Evolutionary conservation across 2,888 invertebrate genomes (phyloP), one percentile per base, ranked within the genome.

Genomic region (Amiota communis): DNA sequence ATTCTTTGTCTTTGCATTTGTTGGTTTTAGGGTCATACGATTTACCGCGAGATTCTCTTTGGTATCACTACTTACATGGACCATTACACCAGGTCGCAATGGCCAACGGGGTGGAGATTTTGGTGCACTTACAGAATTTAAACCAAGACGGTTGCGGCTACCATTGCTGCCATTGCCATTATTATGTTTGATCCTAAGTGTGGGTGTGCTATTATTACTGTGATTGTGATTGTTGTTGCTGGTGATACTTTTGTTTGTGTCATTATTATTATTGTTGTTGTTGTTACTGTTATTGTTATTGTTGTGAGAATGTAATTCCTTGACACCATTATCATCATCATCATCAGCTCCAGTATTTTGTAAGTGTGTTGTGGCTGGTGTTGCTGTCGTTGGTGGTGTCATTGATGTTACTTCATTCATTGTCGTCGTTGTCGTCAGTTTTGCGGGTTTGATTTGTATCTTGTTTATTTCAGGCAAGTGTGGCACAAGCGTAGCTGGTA

Each of bases 41-140:
- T 89, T 88, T 48, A 93, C 92, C 80, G 93, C 92, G 15, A 93
- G 86, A 81, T 94, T 95, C 88, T 95, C 94, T 88, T 94, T 93
- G 73, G 95, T 95, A 90, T 96, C 96, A 76, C 86, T 88, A 81
- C 89, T 89, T 36, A 96, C 94, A 88, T 97, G 97, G 68, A 97
- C 94, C 85, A 97, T 91, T 71, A 97, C 96, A 71, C 97, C 97
- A 2, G 97, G 96, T 86, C 95, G 94, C 75, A 96, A 90, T 10
- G 97, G 97, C 97, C 97, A 97, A 87, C 95, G 88, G 59, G 90
- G 90, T 72, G 90, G 90, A 74, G 89, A 90, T 83, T 89, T 90
- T 56, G 90, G 90, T 77, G 87, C 81, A 47, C 13, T 47, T 9
- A 23, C 75, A 2, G 36, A 36, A 36, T 6, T 2, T 85, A 81